Evolutionary conservation across 1,140 invertebrate genomes (phyloP), one percentile per base, ranked within the genome.

Genomic region (Pseudachorutes palmiensis): DNA sequence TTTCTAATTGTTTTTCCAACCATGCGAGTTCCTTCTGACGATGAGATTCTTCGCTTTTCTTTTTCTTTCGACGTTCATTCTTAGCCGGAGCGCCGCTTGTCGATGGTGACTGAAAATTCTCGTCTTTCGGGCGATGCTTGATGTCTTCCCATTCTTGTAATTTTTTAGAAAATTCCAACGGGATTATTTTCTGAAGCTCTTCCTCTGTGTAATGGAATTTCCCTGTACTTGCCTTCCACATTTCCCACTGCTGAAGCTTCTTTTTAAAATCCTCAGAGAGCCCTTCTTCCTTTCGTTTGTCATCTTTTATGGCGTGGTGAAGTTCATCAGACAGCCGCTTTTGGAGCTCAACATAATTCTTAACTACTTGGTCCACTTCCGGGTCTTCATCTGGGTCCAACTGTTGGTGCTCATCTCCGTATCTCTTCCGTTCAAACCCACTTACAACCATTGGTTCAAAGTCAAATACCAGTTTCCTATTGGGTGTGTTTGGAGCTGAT

Each of bases 211-310:
- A 72, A 0, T 61, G 58, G 0, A 58, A 65, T 63, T 69, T 75
- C 0, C 77, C 75, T 26, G 76, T 76, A 19, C 77, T 78, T 26
- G 85, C 86, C 74, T 88, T 89, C 73, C 87, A 85, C n/a, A 86
- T 83, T 73, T 91, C 86, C 90, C 89, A 92, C 75, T 92, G 90
- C 70, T 87, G 83, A 0, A 92, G 78, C 76, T 92, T 92, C 77
- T 89, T 89, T 45, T 85, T 83, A 76, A 91, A 91, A 68, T 90
- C 87, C 0, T 86, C 83, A 1, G 87, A 86, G 2, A 90, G 75
- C 16, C 16, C 36, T 41, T 48, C 60, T 16, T 29, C 33, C 29
- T 22, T 24, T 45, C 28, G 14, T n/a, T 49, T n/a, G 9, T 33
- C 55, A 30, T 69, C 64, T 30, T 49, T 66, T 33, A 69, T 69